Evolutionary conservation across 2,113 vertebrate species (phyloP).

Genomic region (Sceloporus undulatus): DNA sequence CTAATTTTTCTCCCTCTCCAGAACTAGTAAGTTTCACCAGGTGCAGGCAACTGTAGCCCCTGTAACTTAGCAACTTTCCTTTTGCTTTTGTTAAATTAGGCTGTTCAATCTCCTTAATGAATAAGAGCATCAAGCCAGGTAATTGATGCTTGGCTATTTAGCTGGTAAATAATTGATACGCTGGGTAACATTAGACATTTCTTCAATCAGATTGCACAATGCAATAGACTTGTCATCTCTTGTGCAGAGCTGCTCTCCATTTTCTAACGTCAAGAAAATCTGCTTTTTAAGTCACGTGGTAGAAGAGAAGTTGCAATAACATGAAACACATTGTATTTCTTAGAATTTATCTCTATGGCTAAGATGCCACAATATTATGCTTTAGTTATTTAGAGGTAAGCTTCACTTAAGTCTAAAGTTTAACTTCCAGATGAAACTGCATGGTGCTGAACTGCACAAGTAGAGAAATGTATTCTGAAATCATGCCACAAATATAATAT

Average conservation of each 20-base stretch:
- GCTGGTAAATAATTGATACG: slow-evolving; percentile 95
- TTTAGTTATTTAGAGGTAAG: neutral
- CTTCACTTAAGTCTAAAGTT: neutral
- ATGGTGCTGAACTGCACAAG: neutral
- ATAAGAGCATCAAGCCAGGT: slow-evolving; percentile 90
- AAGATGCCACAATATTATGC: neutral
- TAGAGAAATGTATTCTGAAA: neutral
- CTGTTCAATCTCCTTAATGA: slow-evolving; percentile 97
- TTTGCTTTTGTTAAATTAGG: slow-evolving; percentile 75
- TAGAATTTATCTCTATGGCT: neutral
- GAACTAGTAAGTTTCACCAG: slow-evolving; percentile 11
- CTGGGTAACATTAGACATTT: slow-evolving; percentile 90
- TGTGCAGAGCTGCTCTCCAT: slow-evolving; percentile 26
- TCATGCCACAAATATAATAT: neutral
- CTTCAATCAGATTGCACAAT: slow-evolving; percentile 86
- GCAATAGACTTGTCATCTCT: slow-evolving; percentile 79
- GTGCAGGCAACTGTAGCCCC: slow-evolving; percentile 58
- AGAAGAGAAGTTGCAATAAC: neutral
- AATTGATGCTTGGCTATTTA: slow-evolving; percentile 93
- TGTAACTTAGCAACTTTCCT: slow-evolving; percentile 83
- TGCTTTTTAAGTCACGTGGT: slow-evolving; percentile 45
- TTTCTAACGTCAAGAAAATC: slow-evolving; percentile 61
- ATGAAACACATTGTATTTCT: neutral
- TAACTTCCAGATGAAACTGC: neutral
- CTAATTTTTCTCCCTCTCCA: neutral